Conservation (phyloP, 35 echinoderm and acorn worm species). For the Diadema setosum region DNA sequence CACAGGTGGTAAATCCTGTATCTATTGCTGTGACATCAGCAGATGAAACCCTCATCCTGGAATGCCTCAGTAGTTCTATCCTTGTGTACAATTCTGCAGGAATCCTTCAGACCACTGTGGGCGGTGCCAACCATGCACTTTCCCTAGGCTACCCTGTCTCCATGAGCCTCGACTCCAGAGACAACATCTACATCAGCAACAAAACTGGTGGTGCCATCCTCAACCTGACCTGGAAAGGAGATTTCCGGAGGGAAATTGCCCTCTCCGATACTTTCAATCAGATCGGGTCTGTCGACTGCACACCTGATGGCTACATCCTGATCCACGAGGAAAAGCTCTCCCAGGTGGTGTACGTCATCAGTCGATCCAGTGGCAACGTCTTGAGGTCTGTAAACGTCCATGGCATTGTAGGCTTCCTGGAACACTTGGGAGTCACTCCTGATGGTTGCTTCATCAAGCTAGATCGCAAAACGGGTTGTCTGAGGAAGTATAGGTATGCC, state of each 20-base stretch:
- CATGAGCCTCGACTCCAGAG: slow-evolving; percentile 31
- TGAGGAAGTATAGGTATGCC: slow-evolving; percentile 40
- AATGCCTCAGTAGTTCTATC: slow-evolving; percentile 37
- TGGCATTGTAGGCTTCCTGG: slow-evolving; percentile 45
- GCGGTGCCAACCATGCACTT: neutral
- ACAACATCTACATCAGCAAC: slow-evolving; percentile 64
- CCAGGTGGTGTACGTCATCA: slow-evolving; percentile 49
- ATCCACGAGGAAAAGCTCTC: slow-evolving; percentile 50
- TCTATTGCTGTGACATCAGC: slow-evolving; percentile 24
- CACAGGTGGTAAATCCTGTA: slow-evolving; percentile 18
- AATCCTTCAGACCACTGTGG: slow-evolving; percentile 31
- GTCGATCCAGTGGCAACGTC: neutral
- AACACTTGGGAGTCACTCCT: slow-evolving; percentile 17
- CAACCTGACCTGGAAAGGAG: slow-evolving; percentile 1
- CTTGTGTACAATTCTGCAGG: slow-evolving; percentile 33
- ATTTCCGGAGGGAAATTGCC: neutral
- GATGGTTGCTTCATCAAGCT: slow-evolving; percentile 61
- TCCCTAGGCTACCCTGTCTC: slow-evolving; percentile 34
- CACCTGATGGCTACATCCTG: slow-evolving; percentile 41
- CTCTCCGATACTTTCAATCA: slow-evolving; percentile 18
- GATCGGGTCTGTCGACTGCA: slow-evolving; percentile 13
- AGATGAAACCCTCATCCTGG: slow-evolving; percentile 35
- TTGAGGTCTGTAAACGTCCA: slow-evolving; percentile 28
- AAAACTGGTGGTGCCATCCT: slow-evolving; percentile 29
- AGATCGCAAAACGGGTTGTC: slow-evolving; percentile 43